A percentile compares a stretch with the other conserved stretches of the same genome.
These are phyloP conservation scores for Clarias platycephalus DNA, from an alignment of 2,797 vertebrate species.

Conservation along the genomic window DNA sequence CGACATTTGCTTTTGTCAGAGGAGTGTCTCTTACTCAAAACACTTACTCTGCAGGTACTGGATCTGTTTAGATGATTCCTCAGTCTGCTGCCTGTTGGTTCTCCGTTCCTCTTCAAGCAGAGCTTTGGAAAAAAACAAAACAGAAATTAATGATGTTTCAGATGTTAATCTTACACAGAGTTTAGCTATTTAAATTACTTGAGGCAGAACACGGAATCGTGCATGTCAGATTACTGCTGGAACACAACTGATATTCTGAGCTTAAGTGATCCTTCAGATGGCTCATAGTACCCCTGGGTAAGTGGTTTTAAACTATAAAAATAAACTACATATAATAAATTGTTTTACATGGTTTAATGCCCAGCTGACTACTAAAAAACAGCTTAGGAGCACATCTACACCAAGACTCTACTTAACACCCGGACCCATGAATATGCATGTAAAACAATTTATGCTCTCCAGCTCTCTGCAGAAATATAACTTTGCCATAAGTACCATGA, in stretches of 20 bases:
- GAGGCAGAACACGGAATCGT: background rate
- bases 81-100: slow-evolving; percentile 84
- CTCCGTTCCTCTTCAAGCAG: slow-evolving; percentile 94
- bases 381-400: background rate
- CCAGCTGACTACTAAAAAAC: background rate
- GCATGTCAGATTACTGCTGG: background rate
- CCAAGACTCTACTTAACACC: background rate
- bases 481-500: background rate
- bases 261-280: background rate
- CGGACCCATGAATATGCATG: background rate
- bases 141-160: background rate
- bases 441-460: background rate
- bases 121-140: slow-evolving; percentile 67
- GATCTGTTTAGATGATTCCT: slow-evolving; percentile 94
- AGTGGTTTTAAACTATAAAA: slow-evolving; percentile 5
- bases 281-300: background rate
- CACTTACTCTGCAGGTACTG: slow-evolving; percentile 90
- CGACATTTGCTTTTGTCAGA: background rate
- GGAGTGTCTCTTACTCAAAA: too few species aligned
- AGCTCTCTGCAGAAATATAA: background rate
- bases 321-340: slow-evolving; percentile 11
- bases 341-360: background rate
- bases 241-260: background rate
- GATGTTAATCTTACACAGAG: background rate
- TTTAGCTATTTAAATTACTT: background rate